Base-by-base conservation (phyloP, 2,797 vertebrate species). In the Platyrinchus mystaceus region DNA sequence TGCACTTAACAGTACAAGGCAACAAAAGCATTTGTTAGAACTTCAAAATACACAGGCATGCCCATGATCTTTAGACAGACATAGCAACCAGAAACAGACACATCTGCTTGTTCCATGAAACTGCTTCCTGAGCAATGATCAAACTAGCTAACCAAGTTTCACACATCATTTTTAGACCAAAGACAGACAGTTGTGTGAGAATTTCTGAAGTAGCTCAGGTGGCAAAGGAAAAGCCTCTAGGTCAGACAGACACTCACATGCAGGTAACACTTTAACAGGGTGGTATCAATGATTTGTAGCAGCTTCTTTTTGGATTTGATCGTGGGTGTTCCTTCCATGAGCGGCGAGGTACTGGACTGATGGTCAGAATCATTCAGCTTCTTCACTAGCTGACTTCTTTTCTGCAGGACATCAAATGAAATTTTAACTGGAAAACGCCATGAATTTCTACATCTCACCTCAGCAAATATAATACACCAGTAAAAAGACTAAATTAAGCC, bases 251-350 rank as follows among this genome's bases (percentile, higher is more conserved):
- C 70, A 97, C 99, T 98, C 97, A 99, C 99, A 7, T 99, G 99
- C 75, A 99, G 98, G 97, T 99, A 99, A 96, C 99, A 99, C 74
- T 99, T 99, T 14, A 99, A 98, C 93, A 99, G 96, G 1, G 99
- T 99, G 76, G 99, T 99, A 89, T 99, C 99, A 19, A 99, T 99
- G 95, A 99, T 99, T 96, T 99, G 99, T 59, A 99, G 97, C 73
- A 99, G 98, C 73, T 99, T 99, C 96, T 99, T 99, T 96, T 99
- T 99, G 84, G 99, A 99, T 92, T 99, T 99, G 87, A 99, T 99
- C 0, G 99, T 99, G 20, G 99, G 99, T 0, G 99, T 99, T 63
- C 99, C 99, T 88, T 99, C 99, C 99, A 99, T 99, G 78, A 99
- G 98, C 0, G 99, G 99, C 44, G 99, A 99, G 0, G 99, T 99